Evolutionary conservation across 30 jellyfish, hydroid and myxozoan genomes (phyloP), one percentile per base, ranked within the genome.

Genomic region (Turritopsis rubra): DNA sequence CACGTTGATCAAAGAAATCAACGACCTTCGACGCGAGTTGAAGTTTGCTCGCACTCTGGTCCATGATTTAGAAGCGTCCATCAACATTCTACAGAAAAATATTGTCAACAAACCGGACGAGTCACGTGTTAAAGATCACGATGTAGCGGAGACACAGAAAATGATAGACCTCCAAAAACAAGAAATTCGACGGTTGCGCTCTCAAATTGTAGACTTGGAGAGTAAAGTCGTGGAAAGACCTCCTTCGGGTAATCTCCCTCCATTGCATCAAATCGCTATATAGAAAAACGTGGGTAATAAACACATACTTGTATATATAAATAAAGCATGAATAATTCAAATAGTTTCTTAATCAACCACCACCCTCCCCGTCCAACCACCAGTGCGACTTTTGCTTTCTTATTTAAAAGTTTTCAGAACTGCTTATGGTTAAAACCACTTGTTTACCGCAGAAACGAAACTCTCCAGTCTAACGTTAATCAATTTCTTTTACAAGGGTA

Each of bases 11-110:
- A 93, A 93, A 76, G 98, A 93, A 75, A 93, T 93, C 80, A 93
- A 93, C 79, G 98, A 93, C 29, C 84, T 93, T 21, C 94, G 98
- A 16, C 93, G 95, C 65, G 96, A 93, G 83, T 86, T 93, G 86
- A 93, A 88, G 72, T 52, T 85, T 76, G 86, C 98, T 16, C 95
- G 96, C n/a, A 93, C 96, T 21, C 96, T 88, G 75, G 95, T 88
- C 4, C 96, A 93, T 71, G 98, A 86, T 75, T 80, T 93, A 29
- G 98, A 93, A 76, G 91, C 98, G 3, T 60, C 96, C 3, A 74
- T 93, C 19, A 88, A 88, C 66, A 87, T 93, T 30, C 26, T 93
- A 73, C 91, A 91, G 8, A 93, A 88, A 83, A 95, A 88, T 22
- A 93, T 88, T 16, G 83, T 77, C 84, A 23, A 29, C 25, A 86